Evolutionary conservation across 2,797 vertebrate genomes (phyloP).

Genomic region (Malacoctenus gilli): DNA sequence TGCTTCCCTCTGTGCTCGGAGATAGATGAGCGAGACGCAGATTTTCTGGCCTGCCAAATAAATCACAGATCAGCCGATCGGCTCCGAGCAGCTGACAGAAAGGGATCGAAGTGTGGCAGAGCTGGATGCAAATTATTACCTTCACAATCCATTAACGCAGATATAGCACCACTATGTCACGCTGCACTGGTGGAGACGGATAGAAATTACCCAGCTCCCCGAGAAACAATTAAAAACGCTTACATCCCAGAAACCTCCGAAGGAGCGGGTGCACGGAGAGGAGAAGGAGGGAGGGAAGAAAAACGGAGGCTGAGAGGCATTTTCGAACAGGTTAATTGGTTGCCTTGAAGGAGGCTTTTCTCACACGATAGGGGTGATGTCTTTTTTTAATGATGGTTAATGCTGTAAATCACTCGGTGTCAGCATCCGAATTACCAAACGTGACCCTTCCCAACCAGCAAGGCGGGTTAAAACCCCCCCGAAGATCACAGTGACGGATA

Average conservation of each 20-base stretch:
- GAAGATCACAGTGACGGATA: constrained; percentile 12
- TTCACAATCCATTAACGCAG: constrained; percentile 22
- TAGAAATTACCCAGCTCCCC: constrained; percentile 5
- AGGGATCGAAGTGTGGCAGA: constrained; percentile 29
- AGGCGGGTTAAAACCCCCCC: constrained; percentile 15
- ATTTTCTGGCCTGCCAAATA: constrained; percentile 37
- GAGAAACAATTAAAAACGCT: constrained; percentile 49
- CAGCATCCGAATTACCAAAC: constrained; percentile 39
- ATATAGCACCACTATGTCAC: constrained; percentile 9
- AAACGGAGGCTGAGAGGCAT: constrained; percentile 26
- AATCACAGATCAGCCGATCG: constrained; percentile 45
- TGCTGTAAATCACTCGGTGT: constrained; percentile 32
- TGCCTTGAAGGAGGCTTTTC: constrained; percentile 54
- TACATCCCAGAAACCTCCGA: constrained; percentile 46
- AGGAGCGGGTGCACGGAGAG: constrained; percentile 34
- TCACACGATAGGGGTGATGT: constrained; percentile 48
- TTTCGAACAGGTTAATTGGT: constrained; percentile 62
- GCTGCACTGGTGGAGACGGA: constrained; percentile 25
- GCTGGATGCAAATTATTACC: constrained; percentile 26
- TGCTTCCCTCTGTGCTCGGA: constrained; percentile 32
- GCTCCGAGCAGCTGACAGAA: constrained; percentile 30
- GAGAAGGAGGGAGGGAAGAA: constrained; percentile 22
- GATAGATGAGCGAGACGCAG: constrained; percentile 37
- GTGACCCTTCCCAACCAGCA: constrained; percentile 22
- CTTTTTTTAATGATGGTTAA: constrained; percentile 31